phyloP scores from a whole-genome alignment of 2,888 invertebrate species.

The Xestia c-nigrum region DNA sequence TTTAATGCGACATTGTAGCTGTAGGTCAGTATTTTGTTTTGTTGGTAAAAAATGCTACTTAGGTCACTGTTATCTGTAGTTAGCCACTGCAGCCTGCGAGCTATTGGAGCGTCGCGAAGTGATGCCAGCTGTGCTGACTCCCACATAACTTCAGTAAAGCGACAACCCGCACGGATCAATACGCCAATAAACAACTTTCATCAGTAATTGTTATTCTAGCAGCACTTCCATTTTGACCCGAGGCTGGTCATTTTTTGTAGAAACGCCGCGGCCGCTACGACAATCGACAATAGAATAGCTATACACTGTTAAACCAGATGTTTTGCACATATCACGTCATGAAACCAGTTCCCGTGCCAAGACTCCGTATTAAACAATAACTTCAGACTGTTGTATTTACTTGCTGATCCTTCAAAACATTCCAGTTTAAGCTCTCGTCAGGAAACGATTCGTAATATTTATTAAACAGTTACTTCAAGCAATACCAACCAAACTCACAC shows the following conservation, averaged over 20 bases:
- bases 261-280: not conserved
- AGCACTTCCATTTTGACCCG: conserved; percentile 18
- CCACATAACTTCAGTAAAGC: not conserved
- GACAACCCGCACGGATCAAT: conserved; percentile 34
- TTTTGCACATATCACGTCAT: not conserved
- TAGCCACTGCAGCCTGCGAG: not conserved
- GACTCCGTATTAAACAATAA: conserved; percentile 28
- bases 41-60: conserved; percentile 23
- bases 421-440: conserved; percentile 36
- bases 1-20: conserved; percentile 39
- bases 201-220: conserved; percentile 44
- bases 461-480: conserved; percentile 51
- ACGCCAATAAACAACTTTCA: conserved; percentile 38
- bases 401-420: conserved; percentile 44
- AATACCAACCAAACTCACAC: conserved; percentile 13
- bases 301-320: not conserved
- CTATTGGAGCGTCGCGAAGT: conserved; percentile 28
- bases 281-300: not conserved
- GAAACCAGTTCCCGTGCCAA: conserved; percentile 25
- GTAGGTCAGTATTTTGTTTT: conserved; percentile 56
- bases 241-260: conserved; percentile 3
- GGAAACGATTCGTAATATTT: conserved; percentile 52
- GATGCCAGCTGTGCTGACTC: not conserved
- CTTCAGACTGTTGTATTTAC: conserved; percentile 41
- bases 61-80: conserved; percentile 2